phyloP scores from a whole-genome alignment of 1,140 invertebrate species.

The Elymnias hypermnestra region DNA sequence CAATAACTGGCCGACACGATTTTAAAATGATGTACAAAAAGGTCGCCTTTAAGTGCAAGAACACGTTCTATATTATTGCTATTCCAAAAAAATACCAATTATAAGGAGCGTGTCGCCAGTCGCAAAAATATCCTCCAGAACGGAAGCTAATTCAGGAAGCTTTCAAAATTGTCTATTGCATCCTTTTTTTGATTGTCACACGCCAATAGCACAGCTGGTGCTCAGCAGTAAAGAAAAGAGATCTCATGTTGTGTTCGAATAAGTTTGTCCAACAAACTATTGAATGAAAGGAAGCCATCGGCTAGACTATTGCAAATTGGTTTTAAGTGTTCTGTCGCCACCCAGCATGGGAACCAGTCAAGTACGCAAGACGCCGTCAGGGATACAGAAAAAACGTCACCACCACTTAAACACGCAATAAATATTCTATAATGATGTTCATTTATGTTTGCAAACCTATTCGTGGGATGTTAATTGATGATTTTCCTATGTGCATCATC shows the following conservation, averaged over 20 bases:
- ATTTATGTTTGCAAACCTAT: not conserved
- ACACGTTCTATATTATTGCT: no score
- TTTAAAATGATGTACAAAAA: no score
- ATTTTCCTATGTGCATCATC: not conserved
- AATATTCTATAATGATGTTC: conserved; percentile 37
- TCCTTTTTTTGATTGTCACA: conserved; percentile 47
- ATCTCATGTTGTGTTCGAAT: conserved; percentile 22
- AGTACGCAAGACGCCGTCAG: conserved; percentile 43
- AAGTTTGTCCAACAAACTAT: conserved; percentile 39
- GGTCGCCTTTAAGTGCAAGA: no score
- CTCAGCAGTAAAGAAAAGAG: conserved; percentile 11
- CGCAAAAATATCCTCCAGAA: conserved; percentile 11
- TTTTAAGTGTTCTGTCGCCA: conserved; percentile 67
- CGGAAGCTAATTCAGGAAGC: conserved; percentile 50
- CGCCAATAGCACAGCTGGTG: conserved; percentile 49
- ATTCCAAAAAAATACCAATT: not conserved
- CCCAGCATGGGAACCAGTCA: conserved; percentile 67
- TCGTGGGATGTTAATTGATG: not conserved
- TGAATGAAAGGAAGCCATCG: conserved; percentile 40
- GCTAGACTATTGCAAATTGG: conserved; percentile 69
- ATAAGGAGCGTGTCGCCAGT: conserved; percentile 22
- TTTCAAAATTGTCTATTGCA: conserved; percentile 40
- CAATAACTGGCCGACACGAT: no score
- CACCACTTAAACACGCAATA: conserved; percentile 32
- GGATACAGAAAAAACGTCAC: conserved; percentile 27